Base-by-base conservation (phyloP, 1,140 invertebrate genomes). In the Drosophila parvula region DNA sequence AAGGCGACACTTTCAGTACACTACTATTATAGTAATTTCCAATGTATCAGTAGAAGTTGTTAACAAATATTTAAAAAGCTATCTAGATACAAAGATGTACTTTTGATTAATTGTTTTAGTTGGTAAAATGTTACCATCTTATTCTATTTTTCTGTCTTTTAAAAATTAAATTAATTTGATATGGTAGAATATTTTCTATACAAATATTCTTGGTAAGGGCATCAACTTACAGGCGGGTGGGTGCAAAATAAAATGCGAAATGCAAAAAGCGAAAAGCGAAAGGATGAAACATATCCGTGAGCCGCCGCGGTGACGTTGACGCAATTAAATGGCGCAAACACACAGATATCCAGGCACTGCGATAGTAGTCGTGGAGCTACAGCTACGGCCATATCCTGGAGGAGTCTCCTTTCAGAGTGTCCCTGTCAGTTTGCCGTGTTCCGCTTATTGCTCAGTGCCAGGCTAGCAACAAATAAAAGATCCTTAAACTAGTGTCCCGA, bases 291-390 rank as follows among this genome's bases (percentile, higher is more conserved):
- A 73, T 57, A 70, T 79, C 76, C 77, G 62, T 41, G 50, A 51
- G 58, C 38, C 38, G 51, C 12, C 51, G 67, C 59, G 70, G 56
- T 70, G 58, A 63, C 40, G 58, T 58, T 67, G 78, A 68, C 62
- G 71, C 76, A 79, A 79, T 76, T 81, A 61, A 81, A 81, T 67
- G 62, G 71, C 67, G 53, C 55, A 59, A 56, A 55, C 71, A 59
- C 41, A 47, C 16, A 38, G 6, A 34, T 36, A 34, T 47, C 7
- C 53, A 28, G 36, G 32, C 5, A 32, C 27, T 22, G 34, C 18
- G 3, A 16, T 45, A 3, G 58, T 36, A 34, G 22, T 18, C 28
- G 28, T 28, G 4, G 22, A 63, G 47, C 28, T 12, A 22, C 2
- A 44, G n/a, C n/a, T 50, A 18, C 50, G 18, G 18, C 16, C 47